phyloP scores from a whole-genome alignment of 1,140 invertebrate species.

The Drosophila sp. region DNA sequence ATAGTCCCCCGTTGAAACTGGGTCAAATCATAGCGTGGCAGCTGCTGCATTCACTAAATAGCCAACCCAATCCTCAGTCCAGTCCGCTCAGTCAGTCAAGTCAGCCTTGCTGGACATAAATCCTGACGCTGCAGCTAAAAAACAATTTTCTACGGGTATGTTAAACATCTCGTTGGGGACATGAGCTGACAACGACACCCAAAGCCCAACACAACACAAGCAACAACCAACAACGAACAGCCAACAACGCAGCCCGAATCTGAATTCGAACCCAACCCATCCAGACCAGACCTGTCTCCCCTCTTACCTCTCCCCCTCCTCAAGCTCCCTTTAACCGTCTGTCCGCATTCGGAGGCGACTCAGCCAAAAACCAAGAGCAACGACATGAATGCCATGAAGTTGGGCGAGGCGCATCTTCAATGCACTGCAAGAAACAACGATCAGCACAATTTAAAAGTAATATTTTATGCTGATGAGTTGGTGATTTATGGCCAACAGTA shows the following conservation, averaged over 20 bases:
- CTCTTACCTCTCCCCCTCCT: background rate
- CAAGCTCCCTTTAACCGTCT: constrained; percentile 17
- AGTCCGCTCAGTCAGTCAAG: background rate
- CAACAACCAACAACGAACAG: background rate
- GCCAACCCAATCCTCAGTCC: constrained; percentile 36
- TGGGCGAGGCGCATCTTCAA: constrained; percentile 41
- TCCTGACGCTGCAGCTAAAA: constrained; percentile 75
- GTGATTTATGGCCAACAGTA: too few species aligned
- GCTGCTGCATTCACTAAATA: constrained; percentile 71
- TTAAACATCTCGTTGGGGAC: constrained; percentile 73
- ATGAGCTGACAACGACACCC: constrained; percentile 79
- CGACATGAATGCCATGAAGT: constrained; percentile 20
- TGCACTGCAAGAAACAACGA: constrained; percentile 35
- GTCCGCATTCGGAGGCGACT: constrained; percentile 55
- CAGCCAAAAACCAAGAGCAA: constrained; percentile 42
- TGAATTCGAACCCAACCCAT: background rate
- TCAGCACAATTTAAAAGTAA: background rate
- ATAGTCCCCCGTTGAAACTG: constrained; percentile 57
- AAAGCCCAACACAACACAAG: constrained; percentile 9
- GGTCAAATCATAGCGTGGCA: constrained; percentile 70
- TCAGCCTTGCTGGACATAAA: constrained; percentile 54
- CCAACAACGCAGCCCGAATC: background rate
- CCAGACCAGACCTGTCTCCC: background rate
- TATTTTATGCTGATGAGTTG: too few species aligned
- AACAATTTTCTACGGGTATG: constrained; percentile 81